A percentile compares a stretch with the other conserved stretches of the same genome.
These are phyloP conservation scores for Sminthopsis crassicaudata DNA, from an alignment of 2,113 vertebrate genomes.

Conservation along the genomic window DNA sequence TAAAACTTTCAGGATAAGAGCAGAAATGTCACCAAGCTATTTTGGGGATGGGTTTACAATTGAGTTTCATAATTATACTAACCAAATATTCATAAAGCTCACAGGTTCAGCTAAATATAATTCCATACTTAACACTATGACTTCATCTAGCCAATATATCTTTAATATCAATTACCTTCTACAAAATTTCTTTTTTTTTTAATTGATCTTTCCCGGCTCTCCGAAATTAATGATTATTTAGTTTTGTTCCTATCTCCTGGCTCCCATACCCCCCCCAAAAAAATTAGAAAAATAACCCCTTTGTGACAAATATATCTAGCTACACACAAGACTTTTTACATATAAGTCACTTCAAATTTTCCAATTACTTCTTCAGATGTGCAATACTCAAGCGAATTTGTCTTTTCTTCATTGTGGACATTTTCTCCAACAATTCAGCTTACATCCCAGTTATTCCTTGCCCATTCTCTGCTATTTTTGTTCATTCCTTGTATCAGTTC, in stretches of 20 bases:
- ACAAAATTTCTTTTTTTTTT: background rate
- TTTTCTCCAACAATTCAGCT: background rate
- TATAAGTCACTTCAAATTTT: background rate
- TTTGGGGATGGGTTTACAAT: background rate
- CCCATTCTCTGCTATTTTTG: background rate
- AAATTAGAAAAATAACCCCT: background rate
- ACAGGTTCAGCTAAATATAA: background rate
- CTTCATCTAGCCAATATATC: background rate
- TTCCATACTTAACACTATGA: background rate
- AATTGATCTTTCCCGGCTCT: background rate
- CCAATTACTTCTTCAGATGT: background rate
- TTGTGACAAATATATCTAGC: background rate
- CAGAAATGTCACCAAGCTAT: background rate
- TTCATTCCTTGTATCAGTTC: background rate
- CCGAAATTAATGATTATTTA: background rate
- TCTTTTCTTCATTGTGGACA: background rate
- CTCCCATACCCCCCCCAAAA: background rate
- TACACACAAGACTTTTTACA: background rate
- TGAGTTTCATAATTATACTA: background rate
- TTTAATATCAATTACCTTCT: background rate
- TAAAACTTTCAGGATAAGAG: background rate
- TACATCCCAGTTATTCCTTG: background rate
- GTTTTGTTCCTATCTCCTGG: background rate
- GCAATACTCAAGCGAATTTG: background rate
- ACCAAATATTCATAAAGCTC: background rate